phyloP scores from a whole-genome alignment of 2,797 vertebrate species.

The Pangasius macronema region DNA sequence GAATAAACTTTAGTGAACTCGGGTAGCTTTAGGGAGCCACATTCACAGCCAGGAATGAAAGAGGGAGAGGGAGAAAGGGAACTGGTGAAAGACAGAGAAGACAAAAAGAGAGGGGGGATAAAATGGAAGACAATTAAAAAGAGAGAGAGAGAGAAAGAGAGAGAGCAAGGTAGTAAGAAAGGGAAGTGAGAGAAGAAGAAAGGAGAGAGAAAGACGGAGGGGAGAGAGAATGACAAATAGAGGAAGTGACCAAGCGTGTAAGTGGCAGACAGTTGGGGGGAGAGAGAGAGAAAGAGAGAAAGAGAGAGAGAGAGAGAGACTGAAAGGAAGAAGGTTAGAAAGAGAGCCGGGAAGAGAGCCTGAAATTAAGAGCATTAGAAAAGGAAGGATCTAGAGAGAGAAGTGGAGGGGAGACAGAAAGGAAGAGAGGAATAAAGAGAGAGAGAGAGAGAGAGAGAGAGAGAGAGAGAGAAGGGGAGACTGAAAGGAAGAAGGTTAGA shows the following conservation, averaged over 20 bases:
- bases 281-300: neutral
- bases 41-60: neutral
- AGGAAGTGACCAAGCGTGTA: conserved; percentile 8
- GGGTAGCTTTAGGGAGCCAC: neutral
- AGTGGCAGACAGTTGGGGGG: neutral
- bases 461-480: neutral
- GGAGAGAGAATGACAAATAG: neutral
- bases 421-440: neutral
- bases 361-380: neutral
- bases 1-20: conserved; percentile 18
- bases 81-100: neutral
- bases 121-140: conserved; percentile 5
- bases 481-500: neutral
- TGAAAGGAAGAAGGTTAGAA: neutral
- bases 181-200: neutral
- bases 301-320: neutral
- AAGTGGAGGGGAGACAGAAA: neutral
- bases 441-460: neutral
- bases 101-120: neutral
- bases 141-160: neutral
- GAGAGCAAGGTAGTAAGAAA: neutral
- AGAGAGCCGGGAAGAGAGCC: neutral
- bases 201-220: neutral
- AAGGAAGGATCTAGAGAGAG: neutral
- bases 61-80: neutral